These are phyloP conservation scores for Emys orbicularis DNA, from an alignment of 2,797 vertebrate species.

Conservation along the genomic window DNA sequence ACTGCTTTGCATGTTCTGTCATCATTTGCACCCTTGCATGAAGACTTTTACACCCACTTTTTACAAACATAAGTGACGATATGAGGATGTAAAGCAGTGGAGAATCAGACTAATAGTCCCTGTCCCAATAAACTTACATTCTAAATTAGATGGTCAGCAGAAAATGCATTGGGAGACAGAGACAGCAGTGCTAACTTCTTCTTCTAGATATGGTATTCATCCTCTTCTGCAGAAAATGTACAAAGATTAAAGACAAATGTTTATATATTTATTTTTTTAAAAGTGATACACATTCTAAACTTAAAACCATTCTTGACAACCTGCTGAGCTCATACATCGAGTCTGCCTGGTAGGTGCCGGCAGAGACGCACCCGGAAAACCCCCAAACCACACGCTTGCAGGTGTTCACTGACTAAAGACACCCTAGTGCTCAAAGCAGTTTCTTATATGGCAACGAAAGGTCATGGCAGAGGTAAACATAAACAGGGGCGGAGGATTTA, in stretches of 20 bases:
- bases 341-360: too few relatives aligned
- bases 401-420: too few relatives aligned
- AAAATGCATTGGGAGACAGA: neutral
- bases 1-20: neutral
- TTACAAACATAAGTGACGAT: neutral
- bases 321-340: neutral
- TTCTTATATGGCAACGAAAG: too few relatives aligned
- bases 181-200: neutral
- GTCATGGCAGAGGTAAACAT: too few relatives aligned
- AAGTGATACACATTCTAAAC: neutral
- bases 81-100: fast-evolving
- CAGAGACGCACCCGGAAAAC: too few relatives aligned
- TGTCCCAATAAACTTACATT: neutral
- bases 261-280: neutral
- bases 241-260: neutral
- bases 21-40: neutral
- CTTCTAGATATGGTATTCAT: neutral
- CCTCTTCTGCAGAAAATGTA: neutral
- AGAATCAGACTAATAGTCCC: neutral
- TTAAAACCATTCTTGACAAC: neutral
- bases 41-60: neutral
- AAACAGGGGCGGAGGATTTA: too few relatives aligned
- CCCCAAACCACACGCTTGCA: too few relatives aligned
- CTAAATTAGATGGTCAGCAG: neutral
- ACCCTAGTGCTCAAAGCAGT: too few relatives aligned